Base-by-base conservation (phyloP, 2,797 vertebrate genomes). In the Acanthornis magna region DNA sequence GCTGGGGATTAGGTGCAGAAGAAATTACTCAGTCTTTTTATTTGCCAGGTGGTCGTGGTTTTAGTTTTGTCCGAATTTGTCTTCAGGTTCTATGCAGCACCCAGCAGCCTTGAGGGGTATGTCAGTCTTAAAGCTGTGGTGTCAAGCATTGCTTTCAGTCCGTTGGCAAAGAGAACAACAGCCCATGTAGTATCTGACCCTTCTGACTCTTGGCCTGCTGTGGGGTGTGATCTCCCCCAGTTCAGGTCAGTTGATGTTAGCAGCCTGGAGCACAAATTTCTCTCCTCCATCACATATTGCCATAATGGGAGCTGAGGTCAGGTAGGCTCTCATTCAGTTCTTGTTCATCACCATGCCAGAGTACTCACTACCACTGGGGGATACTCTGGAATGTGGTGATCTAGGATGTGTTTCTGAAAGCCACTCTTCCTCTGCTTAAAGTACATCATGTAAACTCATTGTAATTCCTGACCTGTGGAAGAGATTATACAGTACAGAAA, bases 41-140 rank as follows among this genome's bases (percentile, higher is more conserved):
- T 58, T 74, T 77, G 62, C 25, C 32, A 34, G 58, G 18, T 79
- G 36, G 32, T 42, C 16, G 72, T 83, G 30, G 50, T 84, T 91
- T 42, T 60, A 32, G 26, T 84, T 94, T 85, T 81, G 27, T 32
- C 50, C 5, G 2, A 17, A n/a, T 93, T 75, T 86, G 14, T 65
- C 25, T 67, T 81, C 38, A 17, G 27, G 10, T 54, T 85, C 22
- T 32, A 27, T 18, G 47, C 27, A 71, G n/a, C 43, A 43, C 11
- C 17, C 5, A 29, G 29, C 1, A 1, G 26, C 30, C 20, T 13
- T 22, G 10, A 25, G 16, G 11, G 19, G 1, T 53, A 4, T 18
- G 22, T 40, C 27, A 19, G 22, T 23, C 2, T 11, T 50, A 40
- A 4, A 71, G 43, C 42, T 74, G 16, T 72, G 42, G 34, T 19